Evolutionary conservation across 2,113 vertebrate species (phyloP), one percentile per base, ranked within the genome.

Genomic region (Sturnira hondurensis): DNA sequence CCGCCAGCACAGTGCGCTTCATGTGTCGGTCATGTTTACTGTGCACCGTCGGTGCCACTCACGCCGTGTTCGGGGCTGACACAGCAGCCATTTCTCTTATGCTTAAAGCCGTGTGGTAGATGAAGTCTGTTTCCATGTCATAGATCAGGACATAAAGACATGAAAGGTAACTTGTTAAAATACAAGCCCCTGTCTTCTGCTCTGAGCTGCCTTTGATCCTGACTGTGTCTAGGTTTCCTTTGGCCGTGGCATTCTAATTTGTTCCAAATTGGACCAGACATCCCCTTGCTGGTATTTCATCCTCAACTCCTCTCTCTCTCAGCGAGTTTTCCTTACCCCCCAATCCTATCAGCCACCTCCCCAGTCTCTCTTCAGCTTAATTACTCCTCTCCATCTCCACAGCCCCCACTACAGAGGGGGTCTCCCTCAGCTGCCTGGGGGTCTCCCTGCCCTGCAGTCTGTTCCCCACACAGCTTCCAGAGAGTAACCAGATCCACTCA

Each of bases 201-300:
- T 54, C 76, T 84, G 52, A 93, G 73, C 68, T 78, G 50, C 43
- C 83, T 89, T 47, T 86, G 89, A 76, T 77, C 78, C 78, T 73
- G 86, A 68, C 38, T 43, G 13, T 65, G 38, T 28, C 73, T 86
- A 58, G n/a, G 15, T 93, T 70, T 58, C 52, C 84, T 77, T 73
- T 31, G 47, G 52, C 71, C 28, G 3, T 24, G n/a, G 73, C 5
- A 1, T 68, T 65, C 8, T 41, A 2, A 41, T 68, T 78, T 78
- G 68, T 61, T 86, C 93, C 2, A 50, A n/a, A n/a, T n/a, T n/a
- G n/a, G 71, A n/a, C 45, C 52, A 93, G 78, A 68, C 41, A 63
- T 15, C 36, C 28, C 47, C 47, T 93, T n/a, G 33, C 20, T n/a
- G 63, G 36, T 28, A 33, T 50, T 74, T 95, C 76, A 77, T 91